These are phyloP conservation scores for Irena cyanogastra DNA, from an alignment of 2,113 vertebrate species.

Conservation along the genomic window DNA sequence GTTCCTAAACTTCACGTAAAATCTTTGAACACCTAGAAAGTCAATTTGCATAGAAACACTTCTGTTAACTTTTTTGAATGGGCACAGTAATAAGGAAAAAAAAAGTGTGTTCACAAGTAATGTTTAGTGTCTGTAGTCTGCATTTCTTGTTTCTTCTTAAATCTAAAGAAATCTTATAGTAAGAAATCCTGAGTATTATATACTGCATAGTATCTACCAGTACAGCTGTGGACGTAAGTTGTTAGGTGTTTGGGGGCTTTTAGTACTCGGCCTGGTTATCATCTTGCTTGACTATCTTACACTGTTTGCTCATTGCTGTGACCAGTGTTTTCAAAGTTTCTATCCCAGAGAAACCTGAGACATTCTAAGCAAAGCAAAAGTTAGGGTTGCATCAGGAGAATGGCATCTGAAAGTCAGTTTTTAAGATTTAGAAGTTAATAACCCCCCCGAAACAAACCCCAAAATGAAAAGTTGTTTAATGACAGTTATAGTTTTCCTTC, in stretches of 20 bases:
- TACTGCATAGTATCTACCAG: not conserved
- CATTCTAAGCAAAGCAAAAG: not conserved
- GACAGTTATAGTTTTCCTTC: not conserved
- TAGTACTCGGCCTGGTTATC: rapidly evolving
- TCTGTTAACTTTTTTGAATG: not conserved
- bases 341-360: not conserved
- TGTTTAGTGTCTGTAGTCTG: not conserved
- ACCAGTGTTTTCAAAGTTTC: not conserved
- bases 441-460: not conserved
- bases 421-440: not conserved
- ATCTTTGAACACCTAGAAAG: not conserved
- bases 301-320: not conserved
- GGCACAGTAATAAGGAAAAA: not conserved
- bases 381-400: not conserved
- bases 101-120: not conserved
- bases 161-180: not conserved
- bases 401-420: not conserved
- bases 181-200: not conserved
- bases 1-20: not conserved
- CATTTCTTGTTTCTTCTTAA: not conserved
- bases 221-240: not conserved
- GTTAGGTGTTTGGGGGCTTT: not conserved
- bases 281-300: not conserved
- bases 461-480: not conserved
- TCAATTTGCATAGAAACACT: not conserved